Conservation (phyloP, 2,113 vertebrate species). For the Cyphomyrus plagiostoma region DNA sequence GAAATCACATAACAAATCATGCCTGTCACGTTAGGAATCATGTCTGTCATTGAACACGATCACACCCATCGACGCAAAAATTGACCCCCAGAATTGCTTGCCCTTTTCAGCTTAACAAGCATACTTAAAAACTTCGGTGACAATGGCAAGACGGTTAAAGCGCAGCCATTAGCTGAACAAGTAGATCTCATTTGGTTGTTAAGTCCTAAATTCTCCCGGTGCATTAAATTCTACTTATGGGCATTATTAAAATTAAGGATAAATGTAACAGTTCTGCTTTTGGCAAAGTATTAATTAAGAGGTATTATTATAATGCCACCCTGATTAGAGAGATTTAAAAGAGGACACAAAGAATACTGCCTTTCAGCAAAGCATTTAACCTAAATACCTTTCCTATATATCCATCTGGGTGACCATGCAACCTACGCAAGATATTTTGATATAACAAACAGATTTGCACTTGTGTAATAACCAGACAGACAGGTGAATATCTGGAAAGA, state of each 20-base stretch:
- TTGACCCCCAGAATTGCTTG: background rate
- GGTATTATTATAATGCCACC: background rate
- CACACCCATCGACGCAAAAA: background rate
- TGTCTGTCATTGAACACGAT: background rate
- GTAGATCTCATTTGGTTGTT: constrained; percentile 2
- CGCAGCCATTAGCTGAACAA: constrained; percentile 42
- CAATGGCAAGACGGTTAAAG: background rate
- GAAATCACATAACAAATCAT: background rate
- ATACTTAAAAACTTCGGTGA: background rate
- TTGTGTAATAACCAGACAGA: background rate
- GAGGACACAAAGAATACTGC: background rate
- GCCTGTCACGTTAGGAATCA: background rate
- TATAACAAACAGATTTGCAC: background rate
- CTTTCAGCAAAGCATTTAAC: background rate
- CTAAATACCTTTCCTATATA: background rate
- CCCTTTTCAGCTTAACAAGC: background rate
- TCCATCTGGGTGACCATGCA: background rate
- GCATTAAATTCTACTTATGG: background rate
- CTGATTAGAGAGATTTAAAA: background rate
- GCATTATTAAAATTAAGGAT: constrained; percentile 4
- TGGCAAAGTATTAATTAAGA: background rate
- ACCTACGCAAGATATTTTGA: background rate
- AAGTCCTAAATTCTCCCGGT: background rate
- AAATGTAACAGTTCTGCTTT: background rate
- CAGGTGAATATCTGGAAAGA: background rate